Evolutionary conservation across 1,140 invertebrate genomes (phyloP), one percentile per base, ranked within the genome.

Genomic region (Nomia melanderi): DNA sequence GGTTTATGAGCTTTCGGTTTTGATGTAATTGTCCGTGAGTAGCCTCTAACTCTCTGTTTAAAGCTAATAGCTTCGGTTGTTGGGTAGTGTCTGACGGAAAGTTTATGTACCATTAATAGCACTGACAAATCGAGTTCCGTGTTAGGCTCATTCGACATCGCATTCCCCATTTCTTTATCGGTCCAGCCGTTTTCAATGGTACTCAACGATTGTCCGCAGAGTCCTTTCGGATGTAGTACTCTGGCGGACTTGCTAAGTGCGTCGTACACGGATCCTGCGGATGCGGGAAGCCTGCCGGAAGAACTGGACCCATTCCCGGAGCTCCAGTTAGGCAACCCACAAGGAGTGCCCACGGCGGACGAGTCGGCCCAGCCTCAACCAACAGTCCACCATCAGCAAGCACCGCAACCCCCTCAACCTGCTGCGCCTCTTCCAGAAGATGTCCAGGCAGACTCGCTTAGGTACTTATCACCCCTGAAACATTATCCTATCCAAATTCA

Each of bases 171-270:
- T n/a, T n/a, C n/a, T n/a, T n/a, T n/a, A n/a, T n/a, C n/a, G n/a
- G n/a, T n/a, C n/a, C n/a, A n/a, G n/a, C n/a, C 41, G 12, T 44
- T 17, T 44, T 14, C 14, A n/a, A n/a, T n/a, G 17, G 23, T 36
- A 36, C 44, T 44, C 2, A 7, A 72, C 33, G 39, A 47, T 47
- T 88, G 73, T 47, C 91, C 89, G 29, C 93, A 95, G 94, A 93
- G 93, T 85, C 92, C 94, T 59, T 94, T 94, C 86, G 94, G 94
- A 88, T 93, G 94, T 83, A 93, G 93, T 88, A 94, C 93, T 87
- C 94, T 95, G 84, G 93, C 94, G 77, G 94, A 95, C 82, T 91
- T 95, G 85, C 92, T 95, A 70, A 94, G 93, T 78, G 93, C 93
- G 23, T 93, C 94, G 25, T 95, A 94, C 84, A 88, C 93, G 60